Conservation (phyloP, 2,113 vertebrate genomes). For the Mirounga angustirostris region DNA sequence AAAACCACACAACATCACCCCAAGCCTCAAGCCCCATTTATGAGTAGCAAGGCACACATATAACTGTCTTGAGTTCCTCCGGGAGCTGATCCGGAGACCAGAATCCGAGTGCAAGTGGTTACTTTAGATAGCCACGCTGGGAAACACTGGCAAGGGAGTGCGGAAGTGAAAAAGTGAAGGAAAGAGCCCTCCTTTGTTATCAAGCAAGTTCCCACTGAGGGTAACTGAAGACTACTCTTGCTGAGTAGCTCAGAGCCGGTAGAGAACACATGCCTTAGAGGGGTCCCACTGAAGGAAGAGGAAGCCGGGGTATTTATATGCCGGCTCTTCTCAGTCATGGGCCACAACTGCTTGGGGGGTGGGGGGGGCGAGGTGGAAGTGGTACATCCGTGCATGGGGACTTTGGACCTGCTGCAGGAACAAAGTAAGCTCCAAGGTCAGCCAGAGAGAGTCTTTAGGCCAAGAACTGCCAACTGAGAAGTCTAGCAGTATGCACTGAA, state of each 20-base stretch:
- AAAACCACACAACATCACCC: background rate
- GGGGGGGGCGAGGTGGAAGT: background rate
- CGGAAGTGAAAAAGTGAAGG: background rate
- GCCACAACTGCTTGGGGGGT: background rate
- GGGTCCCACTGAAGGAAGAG: background rate
- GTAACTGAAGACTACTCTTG: background rate
- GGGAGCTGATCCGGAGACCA: background rate
- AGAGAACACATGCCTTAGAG: background rate
- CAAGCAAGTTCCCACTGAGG: background rate
- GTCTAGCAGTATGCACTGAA: background rate
- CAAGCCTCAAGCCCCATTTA: background rate
- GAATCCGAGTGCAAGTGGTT: background rate
- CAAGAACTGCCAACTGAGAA: background rate
- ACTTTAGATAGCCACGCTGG: background rate
- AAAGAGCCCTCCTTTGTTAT: background rate
- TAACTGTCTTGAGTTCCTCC: background rate
- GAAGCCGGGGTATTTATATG: background rate
- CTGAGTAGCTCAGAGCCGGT: background rate
- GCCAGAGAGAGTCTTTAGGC: background rate
- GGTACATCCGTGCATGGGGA: fast-evolving
- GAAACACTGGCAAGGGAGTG: background rate
- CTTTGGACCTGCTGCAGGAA: background rate
- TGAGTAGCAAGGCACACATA: background rate
- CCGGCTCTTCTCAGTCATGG: background rate
- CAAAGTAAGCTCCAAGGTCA: background rate